These are phyloP conservation scores for Acanthaster planci DNA, from an alignment of 35 echinoderm and acorn worm species.

Conservation along the genomic window DNA sequence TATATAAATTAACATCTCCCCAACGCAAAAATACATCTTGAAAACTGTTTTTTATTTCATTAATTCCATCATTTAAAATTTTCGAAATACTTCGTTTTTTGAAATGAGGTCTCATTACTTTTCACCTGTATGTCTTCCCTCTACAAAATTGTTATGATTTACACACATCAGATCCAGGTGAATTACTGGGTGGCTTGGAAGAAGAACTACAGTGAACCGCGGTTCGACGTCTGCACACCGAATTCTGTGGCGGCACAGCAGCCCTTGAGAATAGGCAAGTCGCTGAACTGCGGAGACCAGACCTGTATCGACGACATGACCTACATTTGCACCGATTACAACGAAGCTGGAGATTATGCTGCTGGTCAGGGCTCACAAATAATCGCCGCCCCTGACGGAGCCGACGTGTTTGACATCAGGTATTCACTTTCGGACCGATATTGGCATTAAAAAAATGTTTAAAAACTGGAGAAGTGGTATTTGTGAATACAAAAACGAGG, in stretches of 20 bases:
- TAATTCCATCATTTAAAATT: too few species aligned
- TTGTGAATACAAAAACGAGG: too few species aligned
- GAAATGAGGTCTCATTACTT: too few species aligned
- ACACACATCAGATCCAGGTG: not conserved
- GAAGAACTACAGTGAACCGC: not conserved
- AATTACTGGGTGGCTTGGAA: not conserved
- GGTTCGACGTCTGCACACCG: conserved; percentile 1
- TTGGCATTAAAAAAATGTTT: too few species aligned
- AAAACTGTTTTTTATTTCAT: too few species aligned
- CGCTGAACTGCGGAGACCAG: not conserved
- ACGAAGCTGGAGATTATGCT: not conserved
- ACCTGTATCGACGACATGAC: not conserved
- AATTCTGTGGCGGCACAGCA: not conserved
- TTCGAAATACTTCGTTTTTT: too few species aligned
- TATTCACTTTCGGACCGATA: not conserved
- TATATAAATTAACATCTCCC: too few species aligned
- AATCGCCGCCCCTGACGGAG: not conserved
- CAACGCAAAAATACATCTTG: too few species aligned
- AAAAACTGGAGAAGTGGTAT: too few species aligned
- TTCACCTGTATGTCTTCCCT: too few species aligned
- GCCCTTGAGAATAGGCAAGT: not conserved
- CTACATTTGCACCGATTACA: conserved; percentile 12
- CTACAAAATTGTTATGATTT: too few species aligned
- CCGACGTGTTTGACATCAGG: not conserved
- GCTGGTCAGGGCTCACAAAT: not conserved